Evolutionary conservation across 2,888 invertebrate genomes (phyloP).

Genomic region (Tholera decimalis): DNA sequence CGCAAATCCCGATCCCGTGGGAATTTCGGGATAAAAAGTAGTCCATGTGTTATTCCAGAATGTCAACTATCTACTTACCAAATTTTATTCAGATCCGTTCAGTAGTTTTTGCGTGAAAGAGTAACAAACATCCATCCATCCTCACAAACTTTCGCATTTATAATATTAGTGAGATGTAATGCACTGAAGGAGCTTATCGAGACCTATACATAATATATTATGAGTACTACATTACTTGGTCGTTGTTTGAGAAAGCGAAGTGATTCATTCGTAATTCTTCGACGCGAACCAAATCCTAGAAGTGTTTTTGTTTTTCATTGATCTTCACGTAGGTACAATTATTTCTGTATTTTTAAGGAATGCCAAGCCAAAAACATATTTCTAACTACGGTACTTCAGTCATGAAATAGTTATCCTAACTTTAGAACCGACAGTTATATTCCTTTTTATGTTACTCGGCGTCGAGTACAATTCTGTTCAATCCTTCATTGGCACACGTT

Average conservation of each 20-base stretch:
- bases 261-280: slow-evolving; percentile 3
- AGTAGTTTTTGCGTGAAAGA: too few species aligned
- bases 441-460: slow-evolving; percentile 17
- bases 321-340: neutral
- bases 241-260: slow-evolving; percentile 13
- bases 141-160: too few species aligned
- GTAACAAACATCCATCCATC: too few species aligned
- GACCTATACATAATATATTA: slow-evolving; percentile 14
- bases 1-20: too few species aligned
- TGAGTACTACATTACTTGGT: slow-evolving; percentile 9
- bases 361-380: neutral
- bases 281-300: neutral
- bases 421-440: slow-evolving; percentile 41
- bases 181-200: slow-evolving; percentile 51
- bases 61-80: too few species aligned
- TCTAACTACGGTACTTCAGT: slow-evolving; percentile 15
- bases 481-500: slow-evolving; percentile 36
- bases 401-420: neutral
- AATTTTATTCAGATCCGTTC: too few species aligned
- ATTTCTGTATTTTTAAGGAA: neutral
- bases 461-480: slow-evolving; percentile 25
- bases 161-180: too few species aligned
- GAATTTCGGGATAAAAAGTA: too few species aligned
- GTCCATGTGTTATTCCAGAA: too few species aligned
- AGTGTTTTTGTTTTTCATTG: neutral